Percentiles rank a stretch among this genome's conserved stretches.
phyloP scores from a whole-genome alignment of 2,888 invertebrate genomes.

The Melanchra persicariae region DNA sequence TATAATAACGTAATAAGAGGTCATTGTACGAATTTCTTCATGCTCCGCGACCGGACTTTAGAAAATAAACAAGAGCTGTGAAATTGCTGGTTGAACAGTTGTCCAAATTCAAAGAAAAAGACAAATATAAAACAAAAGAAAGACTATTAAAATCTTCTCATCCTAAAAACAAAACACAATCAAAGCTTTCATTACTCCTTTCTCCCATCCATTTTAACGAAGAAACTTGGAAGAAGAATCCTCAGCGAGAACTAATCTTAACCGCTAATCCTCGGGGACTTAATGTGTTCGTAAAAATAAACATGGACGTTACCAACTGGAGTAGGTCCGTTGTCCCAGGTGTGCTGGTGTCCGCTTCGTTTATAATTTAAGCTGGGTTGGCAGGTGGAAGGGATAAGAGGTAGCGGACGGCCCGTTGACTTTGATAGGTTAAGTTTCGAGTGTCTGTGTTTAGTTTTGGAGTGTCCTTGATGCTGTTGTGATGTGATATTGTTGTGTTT shows the following conservation, averaged over 20 bases:
- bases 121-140: neutral
- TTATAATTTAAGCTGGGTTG: constrained; percentile 82
- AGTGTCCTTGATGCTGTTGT: neutral
- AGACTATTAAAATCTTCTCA: neutral
- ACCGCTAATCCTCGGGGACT: constrained; percentile 56
- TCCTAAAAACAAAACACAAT: constrained; percentile 15
- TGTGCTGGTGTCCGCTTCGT: constrained; percentile 79
- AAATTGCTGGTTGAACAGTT: too few species aligned
- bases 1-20: too few species aligned
- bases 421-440: constrained; percentile 34
- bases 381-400: constrained; percentile 64
- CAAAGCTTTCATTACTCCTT: constrained; percentile 1
- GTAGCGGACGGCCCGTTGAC: constrained; percentile 44
- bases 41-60: too few species aligned
- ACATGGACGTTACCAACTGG: constrained; percentile 74
- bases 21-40: too few species aligned
- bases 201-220: constrained; percentile 7
- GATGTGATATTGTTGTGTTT: neutral
- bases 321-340: constrained; percentile 79
- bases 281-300: constrained; percentile 73
- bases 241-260: constrained; percentile 42
- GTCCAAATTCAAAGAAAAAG: neutral
- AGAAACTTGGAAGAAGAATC: constrained; percentile 32
- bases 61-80: too few species aligned
- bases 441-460: neutral